Evolutionary conservation across 2,888 invertebrate species (phyloP).

Genomic region (Gymnosoma rotundatum): DNA sequence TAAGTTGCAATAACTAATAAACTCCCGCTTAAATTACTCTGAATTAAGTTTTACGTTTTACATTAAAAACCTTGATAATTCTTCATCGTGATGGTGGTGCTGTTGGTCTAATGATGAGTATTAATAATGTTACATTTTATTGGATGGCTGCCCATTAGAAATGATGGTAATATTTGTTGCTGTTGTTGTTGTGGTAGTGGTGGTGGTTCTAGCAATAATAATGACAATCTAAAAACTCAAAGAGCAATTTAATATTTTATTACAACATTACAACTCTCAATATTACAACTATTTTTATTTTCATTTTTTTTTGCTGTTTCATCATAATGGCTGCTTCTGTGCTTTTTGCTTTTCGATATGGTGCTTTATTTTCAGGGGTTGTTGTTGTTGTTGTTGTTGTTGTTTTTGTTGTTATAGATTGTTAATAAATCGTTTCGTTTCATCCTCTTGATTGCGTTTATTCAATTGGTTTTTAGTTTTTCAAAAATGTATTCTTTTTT

Average conservation of each 20-base stretch:
- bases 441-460: slow-evolving; percentile 36
- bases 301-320: slow-evolving; percentile 53
- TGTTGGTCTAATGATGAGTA: background rate
- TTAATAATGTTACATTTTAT: slow-evolving; percentile 13
- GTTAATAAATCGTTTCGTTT: slow-evolving; percentile 43
- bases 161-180: background rate
- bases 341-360: background rate
- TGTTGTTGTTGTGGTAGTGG: slow-evolving; percentile 1
- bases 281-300: slow-evolving; percentile 12
- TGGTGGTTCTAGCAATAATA: slow-evolving; percentile 10
- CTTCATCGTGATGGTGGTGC: background rate
- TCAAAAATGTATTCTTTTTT: background rate
- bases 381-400: background rate
- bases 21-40: background rate
- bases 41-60: slow-evolving; percentile 25
- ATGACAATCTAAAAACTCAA: slow-evolving; percentile 48
- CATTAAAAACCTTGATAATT: slow-evolving; percentile 11
- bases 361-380: slow-evolving; percentile 1
- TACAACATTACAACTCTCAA: background rate
- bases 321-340: slow-evolving; percentile 58
- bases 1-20: too few species aligned
- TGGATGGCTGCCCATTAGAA: slow-evolving; percentile 9
- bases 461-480: slow-evolving; percentile 48
- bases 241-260: background rate
- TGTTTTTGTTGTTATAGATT: slow-evolving; percentile 13